Conservation (phyloP, 2,113 vertebrate genomes). For the Myotis yumanensis region DNA sequence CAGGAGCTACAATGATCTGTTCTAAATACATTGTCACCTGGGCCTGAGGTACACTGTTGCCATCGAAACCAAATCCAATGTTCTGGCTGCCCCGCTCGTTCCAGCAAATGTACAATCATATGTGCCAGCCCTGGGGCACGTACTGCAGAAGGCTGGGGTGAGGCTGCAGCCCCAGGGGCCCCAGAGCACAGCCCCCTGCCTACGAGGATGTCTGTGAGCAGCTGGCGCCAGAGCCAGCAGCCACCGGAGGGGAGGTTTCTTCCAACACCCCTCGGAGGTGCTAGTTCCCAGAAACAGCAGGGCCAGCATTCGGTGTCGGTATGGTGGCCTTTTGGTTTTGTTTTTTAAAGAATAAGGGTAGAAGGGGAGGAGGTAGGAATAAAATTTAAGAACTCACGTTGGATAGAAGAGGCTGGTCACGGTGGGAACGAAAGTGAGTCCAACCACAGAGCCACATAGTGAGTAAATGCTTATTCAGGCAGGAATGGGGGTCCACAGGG, state of each 20-base stretch:
- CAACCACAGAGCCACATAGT: neutral
- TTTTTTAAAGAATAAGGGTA: neutral
- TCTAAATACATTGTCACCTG: neutral
- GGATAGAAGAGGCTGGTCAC: neutral
- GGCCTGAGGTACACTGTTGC: neutral
- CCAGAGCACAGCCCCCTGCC: neutral
- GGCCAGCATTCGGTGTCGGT: neutral
- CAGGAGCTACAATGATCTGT: neutral
- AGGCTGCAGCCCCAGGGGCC: neutral
- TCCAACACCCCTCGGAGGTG: neutral
- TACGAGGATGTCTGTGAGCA: neutral
- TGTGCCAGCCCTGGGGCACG: neutral
- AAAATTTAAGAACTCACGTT: constrained; percentile 25
- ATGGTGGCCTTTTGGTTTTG: neutral
- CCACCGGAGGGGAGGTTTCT: neutral
- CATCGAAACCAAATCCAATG: neutral
- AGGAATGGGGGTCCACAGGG: neutral
- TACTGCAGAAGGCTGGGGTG: neutral
- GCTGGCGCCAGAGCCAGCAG: neutral
- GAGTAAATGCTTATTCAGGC: neutral
- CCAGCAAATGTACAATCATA: neutral
- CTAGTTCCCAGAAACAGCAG: constrained; percentile 49
- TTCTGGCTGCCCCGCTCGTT: fast-evolving
- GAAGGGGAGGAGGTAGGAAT: neutral
- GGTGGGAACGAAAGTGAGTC: neutral